Base-by-base conservation (phyloP, 2,888 invertebrate species). In the Cryptocephalus moraei region DNA sequence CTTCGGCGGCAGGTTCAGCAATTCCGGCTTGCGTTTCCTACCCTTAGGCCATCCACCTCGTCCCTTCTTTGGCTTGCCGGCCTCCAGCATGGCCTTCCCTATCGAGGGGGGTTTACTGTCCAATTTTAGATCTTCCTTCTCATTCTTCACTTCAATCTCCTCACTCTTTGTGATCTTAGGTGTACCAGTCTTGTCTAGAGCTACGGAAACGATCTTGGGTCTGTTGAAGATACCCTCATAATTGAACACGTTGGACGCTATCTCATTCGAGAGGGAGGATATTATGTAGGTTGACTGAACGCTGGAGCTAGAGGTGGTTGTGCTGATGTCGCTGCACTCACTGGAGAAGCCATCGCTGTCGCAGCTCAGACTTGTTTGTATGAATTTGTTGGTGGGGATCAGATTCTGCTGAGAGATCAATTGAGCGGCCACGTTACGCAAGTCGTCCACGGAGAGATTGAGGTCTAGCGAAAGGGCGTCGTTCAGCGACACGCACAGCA, bases 31-130 rank as follows among this genome's bases (percentile, higher is more conserved):
- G 32, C 79, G 62, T 62, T 76, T 78, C 46, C 76, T 69, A 1
- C 79, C 79, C 63, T 79, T 79, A 1, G 79, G 79, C 79, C 79
- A 79, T 0, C 79, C 79, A 49, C 78, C 77, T 57, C 75, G 68
- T 44, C 71, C 67, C 62, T 76, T 77, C 43, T 66, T 68, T 42
- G 63, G 65, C 46, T 60, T 58, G 8, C 13, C 44, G 39, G 49
- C 39, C 44, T 55, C 48, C 32, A 45, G 32, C 36, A 49, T 40
- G 41, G 33, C 41, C 43, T 59, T 59, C 6, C 46, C 33, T 33
- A 54, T 32, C 43, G 50, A 34, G 14, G 53, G 49, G 14, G 52
- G 47, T 45, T 49, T 36, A 36, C 12, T 46, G 34, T 52, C 48
- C 33, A 49, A 4, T 12, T 36, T 49, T 43, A 44, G 46, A 8